Evolutionary conservation across 1,140 invertebrate species (phyloP).

Genomic region (Dendroctonus ponderosae): DNA sequence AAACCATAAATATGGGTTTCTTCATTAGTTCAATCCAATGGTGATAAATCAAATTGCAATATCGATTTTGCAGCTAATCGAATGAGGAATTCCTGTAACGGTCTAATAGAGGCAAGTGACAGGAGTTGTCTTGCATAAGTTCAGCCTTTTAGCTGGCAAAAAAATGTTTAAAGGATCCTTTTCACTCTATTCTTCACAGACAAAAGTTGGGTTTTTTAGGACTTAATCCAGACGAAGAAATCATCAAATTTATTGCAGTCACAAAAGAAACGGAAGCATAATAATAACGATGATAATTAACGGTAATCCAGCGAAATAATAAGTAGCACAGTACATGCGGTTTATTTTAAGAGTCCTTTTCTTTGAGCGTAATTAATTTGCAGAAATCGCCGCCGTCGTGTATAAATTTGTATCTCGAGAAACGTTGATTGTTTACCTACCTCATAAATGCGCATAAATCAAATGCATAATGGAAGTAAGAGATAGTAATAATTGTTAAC

Average conservation of each 20-base stretch:
- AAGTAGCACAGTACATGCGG: background rate
- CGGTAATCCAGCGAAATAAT: background rate
- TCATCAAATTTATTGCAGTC: too few species aligned
- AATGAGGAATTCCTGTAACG: constrained; percentile 6
- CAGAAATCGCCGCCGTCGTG: background rate
- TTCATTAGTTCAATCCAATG: too few species aligned
- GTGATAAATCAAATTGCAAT: background rate
- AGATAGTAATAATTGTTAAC: too few species aligned
- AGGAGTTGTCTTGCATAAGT: background rate
- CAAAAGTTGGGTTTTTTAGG: too few species aligned
- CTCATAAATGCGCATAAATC: background rate
- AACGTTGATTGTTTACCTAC: background rate
- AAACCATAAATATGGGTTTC: too few species aligned
- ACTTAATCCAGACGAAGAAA: too few species aligned
- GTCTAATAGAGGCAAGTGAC: constrained; percentile 1
- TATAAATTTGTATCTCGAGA: background rate
- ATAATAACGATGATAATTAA: background rate
- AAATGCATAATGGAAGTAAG: background rate
- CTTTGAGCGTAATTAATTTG: constrained; percentile 2
- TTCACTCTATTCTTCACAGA: too few species aligned
- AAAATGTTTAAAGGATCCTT: too few species aligned
- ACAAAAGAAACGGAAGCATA: too few species aligned
- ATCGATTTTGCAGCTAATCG: constrained; percentile 4
- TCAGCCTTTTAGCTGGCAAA: too few species aligned
- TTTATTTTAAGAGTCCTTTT: background rate